Evolutionary conservation across 2,888 invertebrate species (phyloP), one percentile per base, ranked within the genome.

Genomic region (Drosophila sordidula): DNA sequence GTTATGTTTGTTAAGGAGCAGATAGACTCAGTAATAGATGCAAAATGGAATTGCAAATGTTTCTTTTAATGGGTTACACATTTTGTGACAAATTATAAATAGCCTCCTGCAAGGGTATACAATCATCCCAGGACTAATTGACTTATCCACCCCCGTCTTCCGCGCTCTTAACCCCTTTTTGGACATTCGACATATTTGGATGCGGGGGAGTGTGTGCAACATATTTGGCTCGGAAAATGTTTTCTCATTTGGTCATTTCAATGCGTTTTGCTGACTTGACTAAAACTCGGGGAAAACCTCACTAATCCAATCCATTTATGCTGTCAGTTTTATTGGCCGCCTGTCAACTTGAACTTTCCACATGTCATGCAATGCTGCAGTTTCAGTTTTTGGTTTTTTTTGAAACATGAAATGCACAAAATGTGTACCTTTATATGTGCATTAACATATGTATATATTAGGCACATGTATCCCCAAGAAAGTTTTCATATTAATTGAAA

Each of bases 311-410:
- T 91, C 89, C 88, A 89, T 90, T 87, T 87, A 82, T 80, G 80
- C 87, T 91, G 91, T 91, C 91, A 91, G 90, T 91, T 81, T 81
- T 89, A 87, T 89, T 89, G 81, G 89, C 75, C 66, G 77, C 65
- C 80, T 88, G 88, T 86, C 84, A 86, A 87, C 79, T 70, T 70
- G 66, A 79, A 81, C 81, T 85, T 89, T 87, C 73, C 87, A 70
- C 85, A 75, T 87, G 86, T 87, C 86, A 87, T 87, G 89, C 89
- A 68, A 70, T 87, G 78, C 58, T 87, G 87, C 82, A 87, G 82
- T 80, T 80, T 83, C 66, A 55, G 62, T 49, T 56, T 14, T 64
- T 65, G 63, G 61, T 9, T 29, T 63, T 66, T 58, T 66, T 46
- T 67, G 32, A 62, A 68, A 69, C 72, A 75, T 89, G 80, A 90